These are phyloP conservation scores for Xylota segnis DNA, from an alignment of 2,888 invertebrate genomes.

Conservation along the genomic window DNA sequence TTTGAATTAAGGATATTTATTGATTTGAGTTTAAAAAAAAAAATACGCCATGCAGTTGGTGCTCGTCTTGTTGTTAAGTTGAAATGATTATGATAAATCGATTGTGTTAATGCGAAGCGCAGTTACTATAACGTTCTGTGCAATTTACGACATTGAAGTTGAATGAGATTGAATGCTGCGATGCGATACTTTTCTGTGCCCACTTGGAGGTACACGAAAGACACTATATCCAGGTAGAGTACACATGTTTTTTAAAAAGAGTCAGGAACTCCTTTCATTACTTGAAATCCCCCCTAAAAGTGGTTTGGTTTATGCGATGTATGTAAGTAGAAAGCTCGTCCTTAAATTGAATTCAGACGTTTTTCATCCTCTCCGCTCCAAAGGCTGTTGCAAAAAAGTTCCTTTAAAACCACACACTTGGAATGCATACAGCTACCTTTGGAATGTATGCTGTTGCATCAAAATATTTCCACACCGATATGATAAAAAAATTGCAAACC, in stretches of 20 bases:
- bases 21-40: slow-evolving; percentile 44
- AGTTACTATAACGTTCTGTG: neutral
- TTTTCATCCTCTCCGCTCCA: too few relatives aligned
- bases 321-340: too few relatives aligned
- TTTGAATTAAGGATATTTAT: slow-evolving; percentile 56
- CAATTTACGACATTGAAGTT: neutral
- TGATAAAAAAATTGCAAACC: too few relatives aligned
- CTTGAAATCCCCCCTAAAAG: too few relatives aligned
- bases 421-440: too few relatives aligned
- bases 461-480: neutral
- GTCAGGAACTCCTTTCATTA: too few relatives aligned
- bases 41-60: slow-evolving; percentile 34
- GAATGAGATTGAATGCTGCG: slow-evolving; percentile 1
- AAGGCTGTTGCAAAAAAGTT: too few relatives aligned
- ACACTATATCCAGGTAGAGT: too few relatives aligned
- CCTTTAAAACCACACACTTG: too few relatives aligned
- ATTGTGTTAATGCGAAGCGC: slow-evolving; percentile 11
- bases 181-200: neutral
- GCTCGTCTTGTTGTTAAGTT: slow-evolving; percentile 21
- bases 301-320: too few relatives aligned
- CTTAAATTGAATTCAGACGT: neutral
- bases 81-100: slow-evolving; percentile 54
- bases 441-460: neutral
- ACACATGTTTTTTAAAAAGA: too few relatives aligned
- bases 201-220: too few relatives aligned